A percentile compares a stretch with the other conserved stretches of the same genome.
Evolutionary conservation across 1,140 invertebrate species (phyloP).

Genomic region (Tetraneura akinire): DNA sequence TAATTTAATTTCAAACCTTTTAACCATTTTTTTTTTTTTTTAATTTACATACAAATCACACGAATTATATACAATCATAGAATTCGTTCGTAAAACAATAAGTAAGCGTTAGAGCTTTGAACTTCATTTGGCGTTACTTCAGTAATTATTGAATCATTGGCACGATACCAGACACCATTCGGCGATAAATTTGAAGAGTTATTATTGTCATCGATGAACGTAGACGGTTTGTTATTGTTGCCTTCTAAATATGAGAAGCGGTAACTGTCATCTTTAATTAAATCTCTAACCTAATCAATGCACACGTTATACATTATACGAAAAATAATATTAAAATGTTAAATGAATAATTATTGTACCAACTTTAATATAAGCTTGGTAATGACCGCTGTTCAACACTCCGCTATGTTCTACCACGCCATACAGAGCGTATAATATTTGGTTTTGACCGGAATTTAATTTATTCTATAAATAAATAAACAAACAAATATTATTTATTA

Average conservation of each 20-base stretch:
- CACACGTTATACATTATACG: too few species aligned
- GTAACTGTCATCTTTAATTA: slow-evolving; percentile 45
- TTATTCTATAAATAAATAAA: slow-evolving; percentile 31
- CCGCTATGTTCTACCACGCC: slow-evolving; percentile 95
- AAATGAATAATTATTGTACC: neutral
- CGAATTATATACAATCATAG: too few species aligned
- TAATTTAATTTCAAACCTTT: too few species aligned
- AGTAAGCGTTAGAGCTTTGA: slow-evolving; percentile 86
- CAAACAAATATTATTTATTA: neutral
- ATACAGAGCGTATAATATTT: slow-evolving; percentile 86
- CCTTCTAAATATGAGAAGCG: slow-evolving; percentile 42
- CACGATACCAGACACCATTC: slow-evolving; percentile 83
- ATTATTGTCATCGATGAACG: slow-evolving; percentile 29
- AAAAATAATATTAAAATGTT: too few species aligned
- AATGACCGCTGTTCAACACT: slow-evolving; percentile 87
- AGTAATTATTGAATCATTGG: slow-evolving; percentile 83
- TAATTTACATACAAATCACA: too few species aligned
- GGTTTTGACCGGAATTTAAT: slow-evolving; percentile 61
- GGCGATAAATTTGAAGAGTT: slow-evolving; percentile 39
- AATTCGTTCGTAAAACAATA: slow-evolving; percentile 94
- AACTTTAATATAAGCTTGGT: slow-evolving; percentile 90
- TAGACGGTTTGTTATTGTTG: slow-evolving; percentile 11
- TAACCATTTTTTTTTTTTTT: too few species aligned
- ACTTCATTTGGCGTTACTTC: slow-evolving; percentile 80
- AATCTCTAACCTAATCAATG: slow-evolving; percentile 39